These are phyloP conservation scores for Percina caprodes DNA, from an alignment of 2,113 vertebrate genomes.

Conservation along the genomic window DNA sequence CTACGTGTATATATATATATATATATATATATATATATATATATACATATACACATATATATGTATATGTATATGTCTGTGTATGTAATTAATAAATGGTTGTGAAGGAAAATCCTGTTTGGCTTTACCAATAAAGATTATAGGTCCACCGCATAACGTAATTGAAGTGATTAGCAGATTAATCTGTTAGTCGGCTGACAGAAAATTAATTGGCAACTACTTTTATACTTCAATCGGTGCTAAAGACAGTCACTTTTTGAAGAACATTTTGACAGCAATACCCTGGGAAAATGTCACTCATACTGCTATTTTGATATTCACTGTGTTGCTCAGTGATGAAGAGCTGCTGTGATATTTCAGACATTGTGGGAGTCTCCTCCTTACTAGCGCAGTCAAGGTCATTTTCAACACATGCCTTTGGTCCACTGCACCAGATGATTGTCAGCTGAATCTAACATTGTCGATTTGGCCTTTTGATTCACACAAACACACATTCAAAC, in stretches of 20 bases:
- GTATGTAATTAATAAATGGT: not conserved
- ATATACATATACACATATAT: too few species aligned
- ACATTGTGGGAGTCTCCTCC: conserved; percentile 31
- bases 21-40: too few species aligned
- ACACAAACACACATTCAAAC: conserved; percentile 3
- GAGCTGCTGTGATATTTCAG: conserved; percentile 45
- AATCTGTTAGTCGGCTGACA: too few species aligned
- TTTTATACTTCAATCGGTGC: too few species aligned
- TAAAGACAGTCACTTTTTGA: not conserved
- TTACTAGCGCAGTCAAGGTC: conserved; percentile 66
- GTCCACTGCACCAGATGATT: conserved; percentile 75
- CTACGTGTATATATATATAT: too few species aligned
- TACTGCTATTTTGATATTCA: conserved; percentile 1
- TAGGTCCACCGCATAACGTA: not conserved
- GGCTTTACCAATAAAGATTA: not conserved
- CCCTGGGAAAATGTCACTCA: not conserved
- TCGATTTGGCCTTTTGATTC: conserved; percentile 70
- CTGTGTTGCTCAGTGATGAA: conserved; percentile 18
- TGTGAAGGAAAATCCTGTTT: not conserved
- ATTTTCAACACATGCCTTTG: conserved; percentile 68
- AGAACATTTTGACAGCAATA: not conserved
- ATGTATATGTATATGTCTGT: too few species aligned
- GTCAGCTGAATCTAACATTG: conserved; percentile 70
- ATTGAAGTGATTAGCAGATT: not conserved
- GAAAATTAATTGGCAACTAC: too few species aligned